A percentile compares a stretch with the other conserved stretches of the same genome.
Evolutionary conservation across 2,888 invertebrate species (phyloP).

Genomic region (Panopea generosa): DNA sequence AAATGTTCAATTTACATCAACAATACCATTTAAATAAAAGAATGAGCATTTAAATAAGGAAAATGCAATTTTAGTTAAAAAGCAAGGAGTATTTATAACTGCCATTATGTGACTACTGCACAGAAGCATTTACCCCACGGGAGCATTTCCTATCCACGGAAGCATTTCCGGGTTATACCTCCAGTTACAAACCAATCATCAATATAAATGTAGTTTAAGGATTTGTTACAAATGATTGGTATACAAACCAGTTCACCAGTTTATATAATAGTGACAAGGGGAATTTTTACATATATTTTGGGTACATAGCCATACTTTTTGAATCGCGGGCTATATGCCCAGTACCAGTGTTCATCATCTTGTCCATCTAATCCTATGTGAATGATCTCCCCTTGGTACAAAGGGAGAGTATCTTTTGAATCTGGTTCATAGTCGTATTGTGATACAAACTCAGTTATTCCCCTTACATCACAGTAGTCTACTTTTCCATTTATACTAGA

Average conservation of each 20-base stretch:
- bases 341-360: slow-evolving; percentile 92
- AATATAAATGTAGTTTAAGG: too few species aligned
- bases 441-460: slow-evolving; percentile 88
- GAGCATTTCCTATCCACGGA: too few species aligned
- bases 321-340: slow-evolving; percentile 92
- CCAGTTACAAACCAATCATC: too few species aligned
- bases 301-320: slow-evolving; percentile 98
- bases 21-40: too few species aligned
- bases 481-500: neutral
- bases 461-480: slow-evolving; percentile 24
- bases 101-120: too few species aligned
- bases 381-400: slow-evolving; percentile 96
- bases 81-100: too few species aligned
- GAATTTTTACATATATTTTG: slow-evolving; percentile 57
- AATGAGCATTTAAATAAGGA: too few species aligned
- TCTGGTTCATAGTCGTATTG: slow-evolving; percentile 98
- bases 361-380: slow-evolving; percentile 95
- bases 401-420: slow-evolving; percentile 96
- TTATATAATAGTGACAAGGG: slow-evolving; percentile 56
- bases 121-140: too few species aligned
- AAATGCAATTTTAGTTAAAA: too few species aligned
- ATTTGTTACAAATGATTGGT: too few species aligned
- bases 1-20: too few species aligned
- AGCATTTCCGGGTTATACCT: too few species aligned
- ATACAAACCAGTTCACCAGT: neutral